Base-by-base conservation (phyloP, 2,888 invertebrate genomes). In the Heliconius erato region DNA sequence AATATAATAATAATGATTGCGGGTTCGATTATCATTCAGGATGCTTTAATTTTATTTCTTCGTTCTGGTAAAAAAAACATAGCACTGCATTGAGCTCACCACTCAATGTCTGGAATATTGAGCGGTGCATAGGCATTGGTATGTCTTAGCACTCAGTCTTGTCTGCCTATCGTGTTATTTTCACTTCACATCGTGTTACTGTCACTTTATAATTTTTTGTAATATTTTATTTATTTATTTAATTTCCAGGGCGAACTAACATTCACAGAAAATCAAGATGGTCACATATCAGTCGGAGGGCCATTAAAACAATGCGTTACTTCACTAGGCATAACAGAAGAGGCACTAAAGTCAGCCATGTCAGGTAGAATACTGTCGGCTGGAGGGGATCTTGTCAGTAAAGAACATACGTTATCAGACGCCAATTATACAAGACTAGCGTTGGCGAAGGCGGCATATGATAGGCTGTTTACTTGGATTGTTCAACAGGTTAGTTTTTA, bases 361-460 rank as follows among this genome's bases (percentile, higher is more conserved):
- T 98, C 98, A 81, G 98, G 98, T 83, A 96, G 99, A 83, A 98
- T 99, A 74, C 98, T 99, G 88, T 98, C 99, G 0, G 99, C 99
- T 0, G 98, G 98, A 19, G 99, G 99, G 0, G 86, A 95, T 59
- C 91, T 95, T 0, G 94, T 95, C 87, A 92, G 98, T 92, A 99
- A 99, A 94, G 97, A 97, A 86, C 99, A 99, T 91, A 98, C 98
- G 79, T 96, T 98, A 76, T 94, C 96, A 0, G 98, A 99, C 91
- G 99, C 99, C 0, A 96, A 97, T 89, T 98, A 98, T 91, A 99
- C 99, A 23, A 95, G 98, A 85, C 98, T 99, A 93, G 99, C 99
- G 9, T 96, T 99, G 79, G 98, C 99, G 4, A 99, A 99, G 96
- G 99, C 99, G 4, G 97, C 99, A 44, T 99, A 99, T 90, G 99